Percentiles rank a stretch among this genome's conserved stretches.
Evolutionary conservation across 2,888 invertebrate species (phyloP).

Genomic region (Neoitamus cyanurus): DNA sequence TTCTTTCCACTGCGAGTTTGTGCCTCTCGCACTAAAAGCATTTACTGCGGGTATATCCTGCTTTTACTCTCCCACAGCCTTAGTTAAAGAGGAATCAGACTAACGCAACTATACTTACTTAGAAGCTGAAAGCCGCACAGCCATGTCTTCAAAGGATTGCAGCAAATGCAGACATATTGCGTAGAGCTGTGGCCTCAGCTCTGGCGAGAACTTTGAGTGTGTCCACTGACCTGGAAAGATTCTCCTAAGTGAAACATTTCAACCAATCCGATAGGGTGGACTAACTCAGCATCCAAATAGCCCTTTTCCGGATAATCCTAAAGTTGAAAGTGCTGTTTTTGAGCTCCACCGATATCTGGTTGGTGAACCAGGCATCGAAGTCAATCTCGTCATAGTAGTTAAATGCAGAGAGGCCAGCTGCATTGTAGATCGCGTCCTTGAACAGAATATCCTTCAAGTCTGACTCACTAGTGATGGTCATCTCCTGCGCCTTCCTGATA

Average conservation of each 20-base stretch:
- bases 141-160: conserved; percentile 82
- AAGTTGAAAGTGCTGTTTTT: conserved; percentile 85
- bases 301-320: conserved; percentile 83
- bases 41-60: no score
- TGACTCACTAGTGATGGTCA: conserved; percentile 74
- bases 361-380: conserved; percentile 92
- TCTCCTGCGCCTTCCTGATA: conserved; percentile 76
- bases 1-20: no score
- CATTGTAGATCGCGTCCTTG: conserved; percentile 95
- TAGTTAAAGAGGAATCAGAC: no score
- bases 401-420: conserved; percentile 88
- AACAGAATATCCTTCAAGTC: conserved; percentile 83
- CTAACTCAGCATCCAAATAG: conserved; percentile 84
- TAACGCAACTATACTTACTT: conserved; percentile 62
- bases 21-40: not conserved
- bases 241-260: not conserved
- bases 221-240: conserved; percentile 71
- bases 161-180: conserved; percentile 80
- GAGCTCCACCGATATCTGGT: conserved; percentile 83
- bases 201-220: conserved; percentile 83
- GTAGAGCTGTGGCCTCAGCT: conserved; percentile 84
- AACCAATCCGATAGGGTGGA: not conserved
- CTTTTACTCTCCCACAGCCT: not conserved
- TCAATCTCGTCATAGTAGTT: conserved; percentile 93
- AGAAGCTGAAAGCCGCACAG: conserved; percentile 88